Evolutionary conservation across 2,888 invertebrate species (phyloP).

Genomic region (Parnassius apollo): DNA sequence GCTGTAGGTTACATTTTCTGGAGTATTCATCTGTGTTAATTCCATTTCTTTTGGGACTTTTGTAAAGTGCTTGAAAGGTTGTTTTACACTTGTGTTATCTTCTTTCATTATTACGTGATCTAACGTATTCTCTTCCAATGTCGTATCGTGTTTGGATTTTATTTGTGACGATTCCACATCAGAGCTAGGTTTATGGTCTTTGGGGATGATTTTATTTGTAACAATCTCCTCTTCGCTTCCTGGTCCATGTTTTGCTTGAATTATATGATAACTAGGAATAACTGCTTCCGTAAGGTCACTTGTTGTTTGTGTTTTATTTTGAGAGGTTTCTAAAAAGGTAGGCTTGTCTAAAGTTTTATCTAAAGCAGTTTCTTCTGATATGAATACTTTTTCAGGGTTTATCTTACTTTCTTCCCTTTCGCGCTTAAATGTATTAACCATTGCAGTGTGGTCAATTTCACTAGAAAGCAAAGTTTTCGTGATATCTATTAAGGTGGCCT

Average conservation of each 20-base stretch:
- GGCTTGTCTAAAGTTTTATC: no score
- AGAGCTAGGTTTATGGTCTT: not conserved
- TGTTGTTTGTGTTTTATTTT: no score
- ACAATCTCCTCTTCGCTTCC: not conserved
- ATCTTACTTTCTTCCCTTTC: not conserved
- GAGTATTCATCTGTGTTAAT: not conserved
- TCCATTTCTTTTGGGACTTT: not conserved
- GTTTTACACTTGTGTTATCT: not conserved
- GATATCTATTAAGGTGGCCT: constrained; percentile 2
- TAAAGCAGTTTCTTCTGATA: not conserved
- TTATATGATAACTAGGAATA: not conserved
- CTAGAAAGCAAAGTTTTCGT: constrained; percentile 22
- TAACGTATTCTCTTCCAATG: not conserved
- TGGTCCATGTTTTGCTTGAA: not conserved
- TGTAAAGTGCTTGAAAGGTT: not conserved
- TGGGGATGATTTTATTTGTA: not conserved
- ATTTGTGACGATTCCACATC: not conserved
- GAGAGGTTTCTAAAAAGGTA: no score
- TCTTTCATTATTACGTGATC: not conserved
- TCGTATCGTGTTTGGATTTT: not conserved
- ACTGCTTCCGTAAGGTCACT: no score
- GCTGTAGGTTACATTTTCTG: not conserved
- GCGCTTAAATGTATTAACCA: not conserved
- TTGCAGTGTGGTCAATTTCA: constrained; percentile 15
- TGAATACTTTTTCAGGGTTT: not conserved